Percentiles rank a stretch among this genome's conserved stretches.
phyloP scores from a whole-genome alignment of 2,797 vertebrate genomes.

The Phataginus tricuspis region DNA sequence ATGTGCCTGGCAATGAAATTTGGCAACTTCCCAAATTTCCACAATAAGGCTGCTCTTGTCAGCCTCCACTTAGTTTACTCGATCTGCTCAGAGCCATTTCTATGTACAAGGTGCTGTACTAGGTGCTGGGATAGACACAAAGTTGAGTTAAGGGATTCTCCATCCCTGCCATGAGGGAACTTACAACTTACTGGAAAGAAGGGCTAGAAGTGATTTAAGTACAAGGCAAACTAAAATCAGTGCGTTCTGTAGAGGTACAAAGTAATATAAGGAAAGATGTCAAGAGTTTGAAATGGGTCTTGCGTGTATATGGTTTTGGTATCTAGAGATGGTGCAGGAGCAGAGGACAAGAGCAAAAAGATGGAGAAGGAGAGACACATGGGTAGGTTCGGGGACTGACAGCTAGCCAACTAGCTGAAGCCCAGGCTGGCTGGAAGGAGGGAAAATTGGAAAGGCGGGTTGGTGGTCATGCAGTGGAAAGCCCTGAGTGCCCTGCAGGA shows the following conservation, averaged over 20 bases:
- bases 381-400: rapidly evolving
- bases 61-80: background rate
- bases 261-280: background rate
- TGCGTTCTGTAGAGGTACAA: background rate
- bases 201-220: background rate
- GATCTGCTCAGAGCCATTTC: background rate
- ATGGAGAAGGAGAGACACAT: background rate
- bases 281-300: background rate
- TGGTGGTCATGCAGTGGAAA: background rate
- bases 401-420: background rate
- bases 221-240: background rate
- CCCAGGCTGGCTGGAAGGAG: background rate
- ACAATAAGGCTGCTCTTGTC: background rate
- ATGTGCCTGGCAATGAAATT: background rate
- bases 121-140: background rate
- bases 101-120: background rate
- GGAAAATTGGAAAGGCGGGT: background rate
- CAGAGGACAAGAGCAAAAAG: background rate
- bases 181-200: background rate
- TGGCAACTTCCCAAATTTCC: background rate
- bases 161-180: background rate
- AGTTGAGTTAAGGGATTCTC: background rate
- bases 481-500: background rate
- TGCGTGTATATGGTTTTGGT: background rate
- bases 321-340: background rate